Conservation (phyloP, 2,888 invertebrate species). For the Microplitis manilae region DNA sequence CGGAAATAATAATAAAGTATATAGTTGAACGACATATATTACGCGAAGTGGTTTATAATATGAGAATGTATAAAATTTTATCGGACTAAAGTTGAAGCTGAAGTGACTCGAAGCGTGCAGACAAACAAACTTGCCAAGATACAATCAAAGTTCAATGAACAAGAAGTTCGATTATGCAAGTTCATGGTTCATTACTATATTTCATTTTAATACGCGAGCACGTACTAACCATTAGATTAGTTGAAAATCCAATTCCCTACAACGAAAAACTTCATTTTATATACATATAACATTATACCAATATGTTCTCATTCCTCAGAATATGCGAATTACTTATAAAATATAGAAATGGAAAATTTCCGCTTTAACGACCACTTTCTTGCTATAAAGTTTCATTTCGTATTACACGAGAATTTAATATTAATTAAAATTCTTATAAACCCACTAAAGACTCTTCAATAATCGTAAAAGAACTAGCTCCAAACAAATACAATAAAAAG, state of each 20-base stretch:
- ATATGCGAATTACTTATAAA: too few species aligned
- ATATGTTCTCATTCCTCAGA: not conserved
- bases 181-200: conserved; percentile 33
- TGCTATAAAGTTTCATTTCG: not conserved
- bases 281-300: not conserved
- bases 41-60: conserved; percentile 9
- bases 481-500: not conserved
- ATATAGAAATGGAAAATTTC: too few species aligned
- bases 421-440: not conserved
- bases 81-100: conserved; percentile 18
- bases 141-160: conserved; percentile 37
- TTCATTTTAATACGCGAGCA: not conserved
- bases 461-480: not conserved
- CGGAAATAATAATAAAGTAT: not conserved
- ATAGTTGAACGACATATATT: not conserved
- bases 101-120: conserved; percentile 24
- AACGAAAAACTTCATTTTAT: not conserved
- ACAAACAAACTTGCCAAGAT: conserved; percentile 23
- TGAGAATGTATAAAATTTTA: conserved; percentile 18
- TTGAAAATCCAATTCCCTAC: conserved; percentile 20
- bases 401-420: not conserved
- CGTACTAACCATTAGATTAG: conserved; percentile 18
- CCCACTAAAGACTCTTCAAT: not conserved
- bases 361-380: not conserved
- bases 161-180: conserved; percentile 39